Evolutionary conservation across 2,113 vertebrate genomes (phyloP), one percentile per base, ranked within the genome.

Genomic region (Cinclus cinclus): DNA sequence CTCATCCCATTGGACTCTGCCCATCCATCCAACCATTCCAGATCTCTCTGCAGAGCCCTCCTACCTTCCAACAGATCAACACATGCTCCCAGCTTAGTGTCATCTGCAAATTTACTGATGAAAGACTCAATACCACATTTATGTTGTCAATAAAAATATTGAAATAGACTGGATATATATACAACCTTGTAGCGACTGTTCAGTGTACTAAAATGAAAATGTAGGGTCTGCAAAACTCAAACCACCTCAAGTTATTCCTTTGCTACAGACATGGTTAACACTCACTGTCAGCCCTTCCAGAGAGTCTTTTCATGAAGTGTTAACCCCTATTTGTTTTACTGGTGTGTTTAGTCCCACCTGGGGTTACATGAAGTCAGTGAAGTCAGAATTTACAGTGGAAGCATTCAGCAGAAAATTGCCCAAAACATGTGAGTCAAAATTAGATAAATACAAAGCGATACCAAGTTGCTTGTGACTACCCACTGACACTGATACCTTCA

Each of bases 21-120:
- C 28, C 74, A 33, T 33, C 21, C 17, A 62, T 33, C 10, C 35
- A 50, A 33, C 10, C 0, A 1, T 21, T 41, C 35, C 58, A 62
- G 17, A 17, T 62, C 21, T 76, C 56, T 33, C 22, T 62, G 35
- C 58, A 77, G 35, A 41, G 28, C 46, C 35, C 7, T 62, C 10
- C 28, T 16, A 12, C 22, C 17, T 6, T 50, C 46, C 17, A 50
- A 41, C 22, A 50, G 22, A 25, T 12, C 0, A 0, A 27, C 13
- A 27, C 46, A 50, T 2, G 0, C 5, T 77, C 46, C 28, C 35
- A 50, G 44, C 22, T 41, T 25, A 15, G 28, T 13, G 22, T 62
- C 1, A 0, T 21, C 23, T 41, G 10, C 35, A 50, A 5, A 78
- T 22, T 63, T 63, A 50, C 23, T 41, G 0, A 13, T 16, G 17